These are phyloP conservation scores for Eupithecia dodoneata DNA, from an alignment of 2,888 invertebrate genomes.

Conservation along the genomic window DNA sequence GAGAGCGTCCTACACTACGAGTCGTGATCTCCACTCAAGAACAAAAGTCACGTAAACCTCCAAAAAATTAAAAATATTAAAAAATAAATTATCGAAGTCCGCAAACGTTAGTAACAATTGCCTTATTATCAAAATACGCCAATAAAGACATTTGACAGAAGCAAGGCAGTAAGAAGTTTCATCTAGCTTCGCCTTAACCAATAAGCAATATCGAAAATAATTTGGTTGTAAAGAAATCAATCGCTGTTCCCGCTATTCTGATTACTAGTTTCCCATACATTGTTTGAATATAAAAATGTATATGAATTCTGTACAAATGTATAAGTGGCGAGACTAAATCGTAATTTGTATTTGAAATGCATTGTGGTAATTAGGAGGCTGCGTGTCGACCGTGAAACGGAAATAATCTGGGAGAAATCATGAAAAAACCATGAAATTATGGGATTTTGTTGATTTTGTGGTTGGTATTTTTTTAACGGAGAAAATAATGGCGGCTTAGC, in stretches of 20 bases:
- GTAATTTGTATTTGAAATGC: constrained; percentile 68
- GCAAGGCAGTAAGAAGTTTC: neutral
- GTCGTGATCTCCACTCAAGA: too few species aligned
- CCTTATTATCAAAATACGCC: neutral
- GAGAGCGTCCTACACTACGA: too few species aligned
- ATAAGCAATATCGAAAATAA: constrained; percentile 64
- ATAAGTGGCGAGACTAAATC: constrained; percentile 68
- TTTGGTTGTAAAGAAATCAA: constrained; percentile 74
- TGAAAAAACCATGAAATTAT: constrained; percentile 20
- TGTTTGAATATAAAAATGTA: constrained; percentile 61
- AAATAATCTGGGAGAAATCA: constrained; percentile 30
- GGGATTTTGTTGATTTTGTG: constrained; percentile 10
- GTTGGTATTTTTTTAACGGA: neutral
- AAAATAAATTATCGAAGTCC: neutral
- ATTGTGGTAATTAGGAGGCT: constrained; percentile 46
- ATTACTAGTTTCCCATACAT: constrained; percentile 73
- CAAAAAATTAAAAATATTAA: too few species aligned
- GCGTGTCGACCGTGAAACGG: constrained; percentile 44
- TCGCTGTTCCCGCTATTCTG: constrained; percentile 67
- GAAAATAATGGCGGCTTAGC: neutral
- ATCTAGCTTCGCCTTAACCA: constrained; percentile 56
- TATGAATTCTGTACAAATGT: constrained; percentile 34
- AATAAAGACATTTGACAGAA: neutral
- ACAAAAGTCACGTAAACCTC: too few species aligned
- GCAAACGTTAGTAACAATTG: too few species aligned